phyloP scores from a whole-genome alignment of 2,113 vertebrate genomes.

The Chaetodon auriga region DNA sequence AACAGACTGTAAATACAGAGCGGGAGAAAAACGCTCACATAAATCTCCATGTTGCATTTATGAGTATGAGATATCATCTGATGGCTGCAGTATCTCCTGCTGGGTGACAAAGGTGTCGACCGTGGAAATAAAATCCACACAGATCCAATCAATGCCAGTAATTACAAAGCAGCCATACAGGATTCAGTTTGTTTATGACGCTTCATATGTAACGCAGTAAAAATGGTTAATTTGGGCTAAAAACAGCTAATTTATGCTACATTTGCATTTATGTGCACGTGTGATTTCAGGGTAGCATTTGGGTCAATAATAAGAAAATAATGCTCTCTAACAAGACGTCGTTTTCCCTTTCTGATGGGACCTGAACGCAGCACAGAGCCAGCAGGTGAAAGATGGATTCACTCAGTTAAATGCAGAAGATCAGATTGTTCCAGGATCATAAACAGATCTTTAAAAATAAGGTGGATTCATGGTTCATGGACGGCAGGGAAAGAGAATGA shows the following conservation, averaged over 20 bases:
- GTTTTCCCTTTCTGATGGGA: not conserved
- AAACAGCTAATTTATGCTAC: too few species aligned
- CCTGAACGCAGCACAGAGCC: not conserved
- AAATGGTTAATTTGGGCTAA: too few species aligned
- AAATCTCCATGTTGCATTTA: not conserved
- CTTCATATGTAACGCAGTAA: too few species aligned
- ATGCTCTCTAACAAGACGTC: not conserved
- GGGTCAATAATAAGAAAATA: not conserved
- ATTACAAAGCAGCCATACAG: too few species aligned
- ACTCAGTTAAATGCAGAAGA: not conserved
- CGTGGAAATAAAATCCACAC: too few species aligned
- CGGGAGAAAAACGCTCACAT: not conserved
- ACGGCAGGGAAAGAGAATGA: not conserved
- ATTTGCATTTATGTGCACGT: not conserved
- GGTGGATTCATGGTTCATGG: not conserved
- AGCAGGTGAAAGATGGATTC: not conserved
- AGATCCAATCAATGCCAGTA: too few species aligned
- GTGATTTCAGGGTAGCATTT: not conserved
- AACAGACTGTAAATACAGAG: not conserved
- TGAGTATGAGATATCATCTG: too few species aligned
- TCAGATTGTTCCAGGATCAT: not conserved
- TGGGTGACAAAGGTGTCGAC: too few species aligned
- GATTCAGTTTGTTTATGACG: too few species aligned
- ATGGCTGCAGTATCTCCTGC: too few species aligned
- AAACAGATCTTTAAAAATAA: not conserved